phyloP scores from a whole-genome alignment of 2,888 invertebrate species.

The Leucophenga maculata region DNA sequence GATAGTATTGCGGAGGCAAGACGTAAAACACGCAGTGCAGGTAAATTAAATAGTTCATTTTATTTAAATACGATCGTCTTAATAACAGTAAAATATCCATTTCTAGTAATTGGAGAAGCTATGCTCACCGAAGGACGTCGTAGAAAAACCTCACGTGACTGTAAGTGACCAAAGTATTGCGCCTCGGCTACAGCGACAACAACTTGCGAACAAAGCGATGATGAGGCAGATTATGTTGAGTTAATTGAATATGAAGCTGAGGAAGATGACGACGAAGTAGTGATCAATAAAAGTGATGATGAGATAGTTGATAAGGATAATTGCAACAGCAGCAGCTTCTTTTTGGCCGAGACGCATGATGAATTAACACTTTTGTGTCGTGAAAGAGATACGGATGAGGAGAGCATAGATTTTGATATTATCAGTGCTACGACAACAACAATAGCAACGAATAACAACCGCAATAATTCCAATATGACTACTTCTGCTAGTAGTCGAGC shows the following conservation, averaged over 20 bases:
- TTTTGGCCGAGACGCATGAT: constrained; percentile 66
- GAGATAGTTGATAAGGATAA: neutral
- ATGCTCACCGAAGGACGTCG: constrained; percentile 72
- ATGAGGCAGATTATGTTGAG: constrained; percentile 55
- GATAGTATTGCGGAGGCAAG: constrained; percentile 69
- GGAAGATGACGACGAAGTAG: constrained; percentile 31
- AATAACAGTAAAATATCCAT: neutral
- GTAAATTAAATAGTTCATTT: constrained; percentile 68
- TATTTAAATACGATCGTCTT: neutral
- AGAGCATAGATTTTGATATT: neutral
- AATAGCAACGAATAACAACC: neutral
- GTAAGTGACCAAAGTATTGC: constrained; percentile 80
- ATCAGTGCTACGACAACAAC: constrained; percentile 7
- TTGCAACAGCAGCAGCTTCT: constrained; percentile 44
- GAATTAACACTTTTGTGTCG: constrained; percentile 28
- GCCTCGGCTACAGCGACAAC: constrained; percentile 70
- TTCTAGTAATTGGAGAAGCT: constrained; percentile 68
- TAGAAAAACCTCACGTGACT: constrained; percentile 81
- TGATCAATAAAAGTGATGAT: no score
- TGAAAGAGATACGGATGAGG: constrained; percentile 45
- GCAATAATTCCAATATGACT: neutral
- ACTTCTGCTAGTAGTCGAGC: no score
- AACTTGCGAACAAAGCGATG: constrained; percentile 38
- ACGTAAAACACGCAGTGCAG: constrained; percentile 82
- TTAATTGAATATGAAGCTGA: constrained; percentile 50